Evolutionary conservation across 2,888 invertebrate species (phyloP).

Genomic region (Oscheius myriophilus): DNA sequence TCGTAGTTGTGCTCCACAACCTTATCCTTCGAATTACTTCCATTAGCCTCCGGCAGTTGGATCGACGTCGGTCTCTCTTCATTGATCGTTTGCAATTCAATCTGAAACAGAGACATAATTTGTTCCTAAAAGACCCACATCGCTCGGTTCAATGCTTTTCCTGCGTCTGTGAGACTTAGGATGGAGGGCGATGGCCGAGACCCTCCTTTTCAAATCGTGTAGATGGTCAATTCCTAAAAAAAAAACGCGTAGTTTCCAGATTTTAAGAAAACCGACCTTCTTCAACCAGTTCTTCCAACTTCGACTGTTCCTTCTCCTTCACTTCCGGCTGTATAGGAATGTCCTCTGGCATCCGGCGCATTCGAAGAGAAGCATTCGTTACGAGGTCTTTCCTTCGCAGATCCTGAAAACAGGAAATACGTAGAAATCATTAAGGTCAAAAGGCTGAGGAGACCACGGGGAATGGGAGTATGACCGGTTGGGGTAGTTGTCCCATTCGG

Average conservation of each 20-base stretch:
- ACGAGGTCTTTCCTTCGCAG: constrained; percentile 78
- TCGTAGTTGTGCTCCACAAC: no score
- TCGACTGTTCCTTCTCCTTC: constrained; percentile 50
- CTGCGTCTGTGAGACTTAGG: constrained; percentile 43
- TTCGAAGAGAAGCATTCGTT: constrained; percentile 96
- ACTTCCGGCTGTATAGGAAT: constrained; percentile 57
- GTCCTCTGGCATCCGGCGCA: constrained; percentile 86
- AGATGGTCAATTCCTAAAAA: constrained; percentile 53
- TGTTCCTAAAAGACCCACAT: constrained; percentile 17
- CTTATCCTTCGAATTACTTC: background rate
- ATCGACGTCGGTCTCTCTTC: constrained; percentile 21
- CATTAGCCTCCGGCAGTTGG: constrained; percentile 1
- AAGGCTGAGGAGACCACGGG: background rate
- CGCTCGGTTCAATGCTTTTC: constrained; percentile 45
- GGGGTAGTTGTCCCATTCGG: no score
- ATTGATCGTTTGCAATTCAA: constrained; percentile 27
- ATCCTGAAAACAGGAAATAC: constrained; percentile 27
- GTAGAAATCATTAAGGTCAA: background rate
- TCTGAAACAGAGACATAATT: constrained; percentile 2
- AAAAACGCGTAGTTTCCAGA: background rate
- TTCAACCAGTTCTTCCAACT: constrained; percentile 52
- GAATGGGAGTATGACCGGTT: background rate
- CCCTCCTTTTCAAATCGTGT: constrained; percentile 47
- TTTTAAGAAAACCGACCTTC: constrained; percentile 29
- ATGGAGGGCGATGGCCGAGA: constrained; percentile 38